phyloP scores from a whole-genome alignment of 2,888 invertebrate genomes.

The Lymantria monacha region DNA sequence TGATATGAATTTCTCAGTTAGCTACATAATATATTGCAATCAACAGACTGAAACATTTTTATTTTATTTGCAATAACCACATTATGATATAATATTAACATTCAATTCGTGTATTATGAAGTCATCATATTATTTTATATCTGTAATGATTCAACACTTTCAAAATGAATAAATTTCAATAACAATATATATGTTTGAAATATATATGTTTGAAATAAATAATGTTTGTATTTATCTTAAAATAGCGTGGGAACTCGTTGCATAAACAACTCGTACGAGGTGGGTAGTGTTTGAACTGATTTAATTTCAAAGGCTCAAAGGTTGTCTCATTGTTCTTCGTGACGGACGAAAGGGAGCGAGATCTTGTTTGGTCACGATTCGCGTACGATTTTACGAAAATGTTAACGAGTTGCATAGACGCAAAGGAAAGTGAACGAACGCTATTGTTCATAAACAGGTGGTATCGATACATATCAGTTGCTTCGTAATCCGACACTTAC shows the following conservation, averaged over 20 bases:
- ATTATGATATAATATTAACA: conserved; percentile 1
- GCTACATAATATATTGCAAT: conserved; percentile 2
- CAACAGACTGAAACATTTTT: conserved; percentile 1
- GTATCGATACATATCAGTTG: conserved; percentile 42
- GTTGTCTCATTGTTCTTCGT: conserved; percentile 47
- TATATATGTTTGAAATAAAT: neutral
- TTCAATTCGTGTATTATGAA: neutral
- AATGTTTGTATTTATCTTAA: neutral
- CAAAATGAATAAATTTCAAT: neutral
- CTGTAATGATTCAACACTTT: neutral
- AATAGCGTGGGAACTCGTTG: conserved; percentile 31
- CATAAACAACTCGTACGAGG: conserved; percentile 12
- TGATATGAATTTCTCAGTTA: conserved; percentile 4
- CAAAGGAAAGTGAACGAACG: conserved; percentile 65
- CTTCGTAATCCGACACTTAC: conserved; percentile 42
- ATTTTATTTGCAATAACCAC: neutral
- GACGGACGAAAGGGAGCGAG: conserved; percentile 65
- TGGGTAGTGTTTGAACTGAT: conserved; percentile 26
- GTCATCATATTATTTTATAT: neutral
- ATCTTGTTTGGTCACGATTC: conserved; percentile 66
- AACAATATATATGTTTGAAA: conserved; percentile 1
- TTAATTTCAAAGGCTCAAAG: conserved; percentile 32
- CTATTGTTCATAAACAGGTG: conserved; percentile 71
- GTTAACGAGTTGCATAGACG: conserved; percentile 60
- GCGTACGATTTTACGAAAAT: conserved; percentile 65